Base-by-base conservation (phyloP, 37 sponge, comb jelly and placozoan species). In the Crambe crambe region DNA sequence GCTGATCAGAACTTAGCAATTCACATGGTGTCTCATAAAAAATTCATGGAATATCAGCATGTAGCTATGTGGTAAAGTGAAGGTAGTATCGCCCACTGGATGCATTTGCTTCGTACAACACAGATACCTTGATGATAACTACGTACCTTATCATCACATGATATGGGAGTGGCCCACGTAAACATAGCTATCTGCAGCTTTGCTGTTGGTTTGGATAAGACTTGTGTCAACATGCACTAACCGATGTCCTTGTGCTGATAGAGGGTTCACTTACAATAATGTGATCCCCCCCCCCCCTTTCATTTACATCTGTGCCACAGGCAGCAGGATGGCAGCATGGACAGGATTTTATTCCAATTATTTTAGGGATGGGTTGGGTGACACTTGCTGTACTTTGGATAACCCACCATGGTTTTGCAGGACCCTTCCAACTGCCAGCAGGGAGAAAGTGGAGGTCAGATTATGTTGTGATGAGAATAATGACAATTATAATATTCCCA, bases 381-480 rank as follows among this genome's bases (percentile, higher is more conserved):
- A 70, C 39, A 68, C 80, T 22, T 80, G 80, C 58, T 80, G 80
- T 39, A 69, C 37, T 1, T 69, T 68, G n/a, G 68, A 56, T 37
- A 69, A 35, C 10, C 80, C 70, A 20, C 80, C 80, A 36, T 80
- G 80, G 80, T 80, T 80, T 21, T 70, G 69, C 37, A 80, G 42
- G 39, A 37, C 41, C 3, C 80, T 80, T 8, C 71, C 71, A 23
- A 20, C 1, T 4, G 35, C 56, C 2, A 69, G 58, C n/a, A 54
- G 38, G 51, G 80, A 80, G 22, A 54, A 69, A 27, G 56, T 80
- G 5, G 71, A 69, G 25, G 38, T 51, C 0, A 6, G 70, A 8
- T 18, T 54, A 15, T 80, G 80, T 59, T 69, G 56, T 56, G 58
- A 80, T 56, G 54, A 64, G 10, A 5, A 17, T 9, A 18, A 37